Conservation (phyloP, 2,113 vertebrate species). For the Daboia siamensis region DNA sequence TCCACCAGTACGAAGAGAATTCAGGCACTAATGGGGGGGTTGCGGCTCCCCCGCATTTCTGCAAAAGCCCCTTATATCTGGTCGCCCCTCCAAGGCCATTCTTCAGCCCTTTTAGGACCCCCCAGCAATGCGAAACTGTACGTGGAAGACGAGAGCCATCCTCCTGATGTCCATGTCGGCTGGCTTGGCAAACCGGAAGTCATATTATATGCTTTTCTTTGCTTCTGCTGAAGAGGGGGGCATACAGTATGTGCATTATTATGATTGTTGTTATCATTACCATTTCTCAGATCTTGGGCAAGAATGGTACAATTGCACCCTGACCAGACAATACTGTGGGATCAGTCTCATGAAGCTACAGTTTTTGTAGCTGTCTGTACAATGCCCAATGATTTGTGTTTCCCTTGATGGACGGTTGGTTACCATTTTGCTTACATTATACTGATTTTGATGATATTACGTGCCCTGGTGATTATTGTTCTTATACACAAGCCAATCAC, state of each 20-base stretch:
- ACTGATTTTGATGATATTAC: not conserved
- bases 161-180: too few relatives aligned
- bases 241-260: not conserved
- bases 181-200: too few relatives aligned
- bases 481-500: not conserved
- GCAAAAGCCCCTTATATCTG: too few relatives aligned
- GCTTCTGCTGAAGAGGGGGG: not conserved
- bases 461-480: not conserved
- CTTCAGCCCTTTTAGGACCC: too few relatives aligned
- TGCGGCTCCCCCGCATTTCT: too few relatives aligned
- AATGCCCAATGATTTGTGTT: not conserved
- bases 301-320: not conserved
- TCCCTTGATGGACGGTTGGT: not conserved
- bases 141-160: too few relatives aligned
- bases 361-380: not conserved
- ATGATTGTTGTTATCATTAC: not conserved
- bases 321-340: not conserved
- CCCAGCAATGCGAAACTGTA: too few relatives aligned
- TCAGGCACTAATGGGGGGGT: too few relatives aligned
- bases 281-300: not conserved
- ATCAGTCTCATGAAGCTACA: not conserved
- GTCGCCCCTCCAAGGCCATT: too few relatives aligned
- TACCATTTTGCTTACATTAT: not conserved
- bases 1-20: too few relatives aligned
- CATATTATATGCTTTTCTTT: not conserved